These are phyloP conservation scores for Acleris emargana DNA, from an alignment of 2,888 invertebrate genomes.

Conservation along the genomic window DNA sequence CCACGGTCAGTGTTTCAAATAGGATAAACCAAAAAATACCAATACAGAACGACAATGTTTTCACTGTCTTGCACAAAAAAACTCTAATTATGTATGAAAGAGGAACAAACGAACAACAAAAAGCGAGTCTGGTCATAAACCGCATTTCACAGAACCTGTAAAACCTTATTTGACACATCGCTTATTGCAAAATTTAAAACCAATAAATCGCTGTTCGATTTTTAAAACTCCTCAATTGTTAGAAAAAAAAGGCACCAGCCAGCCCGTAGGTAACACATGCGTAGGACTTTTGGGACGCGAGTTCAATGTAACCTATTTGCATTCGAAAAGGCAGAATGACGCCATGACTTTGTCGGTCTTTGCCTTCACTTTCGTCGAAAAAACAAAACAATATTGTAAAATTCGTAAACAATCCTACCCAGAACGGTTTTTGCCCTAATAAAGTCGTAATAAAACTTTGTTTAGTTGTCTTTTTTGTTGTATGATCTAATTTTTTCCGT, in stretches of 20 bases:
- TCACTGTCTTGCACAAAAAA: slow-evolving; percentile 1
- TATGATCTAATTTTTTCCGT: slow-evolving; percentile 60
- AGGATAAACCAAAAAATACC: too few relatives aligned
- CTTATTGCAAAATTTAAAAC: slow-evolving; percentile 42
- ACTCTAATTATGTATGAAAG: slow-evolving; percentile 4
- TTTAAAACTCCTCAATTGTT: slow-evolving; percentile 34
- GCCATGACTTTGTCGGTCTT: slow-evolving; percentile 67
- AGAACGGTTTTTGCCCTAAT: slow-evolving; percentile 76
- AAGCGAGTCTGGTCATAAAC: slow-evolving; percentile 28
- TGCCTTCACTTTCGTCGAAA: slow-evolving; percentile 68
- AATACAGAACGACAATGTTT: too few relatives aligned
- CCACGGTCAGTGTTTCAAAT: too few relatives aligned
- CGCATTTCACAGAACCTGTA: slow-evolving; percentile 35
- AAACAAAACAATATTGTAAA: slow-evolving; percentile 55
- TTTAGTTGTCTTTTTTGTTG: slow-evolving; percentile 56
- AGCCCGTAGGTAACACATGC: slow-evolving; percentile 62
- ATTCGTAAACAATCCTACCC: slow-evolving; percentile 62
- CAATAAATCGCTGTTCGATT: slow-evolving; percentile 36
- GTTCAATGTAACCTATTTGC: slow-evolving; percentile 78
- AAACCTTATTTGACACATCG: slow-evolving; percentile 37
- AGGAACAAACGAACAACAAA: slow-evolving; percentile 20
- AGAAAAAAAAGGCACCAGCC: slow-evolving; percentile 60
- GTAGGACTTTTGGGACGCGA: slow-evolving; percentile 60
- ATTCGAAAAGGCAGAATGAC: slow-evolving; percentile 71
- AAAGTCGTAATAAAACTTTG: slow-evolving; percentile 60